Evolutionary conservation across 1,140 invertebrate species (phyloP), one percentile per base, ranked within the genome.

Genomic region (Stenopsyche tienmushanensis): DNA sequence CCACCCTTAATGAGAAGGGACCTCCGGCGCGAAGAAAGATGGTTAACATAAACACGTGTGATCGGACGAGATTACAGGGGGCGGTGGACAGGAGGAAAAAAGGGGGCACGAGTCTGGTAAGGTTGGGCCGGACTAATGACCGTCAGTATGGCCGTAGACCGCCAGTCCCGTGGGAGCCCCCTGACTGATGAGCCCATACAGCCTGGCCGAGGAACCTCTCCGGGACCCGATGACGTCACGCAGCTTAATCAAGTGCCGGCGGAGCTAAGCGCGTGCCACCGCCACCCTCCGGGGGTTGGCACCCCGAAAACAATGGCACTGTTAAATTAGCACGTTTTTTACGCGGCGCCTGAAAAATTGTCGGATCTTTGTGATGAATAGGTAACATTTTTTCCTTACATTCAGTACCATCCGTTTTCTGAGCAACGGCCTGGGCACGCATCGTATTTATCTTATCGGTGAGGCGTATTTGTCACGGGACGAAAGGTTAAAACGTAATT

Each of bases 261-360:
- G 18, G 52, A 39, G 50, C 34, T 47, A 49, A 7, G 10, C 8
- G 45, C 5, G n/a, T 47, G 45, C n/a, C 20, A 34, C 5, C 29
- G 29, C n/a, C n/a, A n/a, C n/a, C n/a, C n/a, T n/a, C n/a, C n/a
- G n/a, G n/a, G n/a, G n/a, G n/a, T n/a, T 42, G 7, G 10, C 13
- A 42, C 25, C 18, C n/a, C 41, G 50, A 41, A 63, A 64, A 64
- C 66, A 64, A 60, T 26, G 42, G 63, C 63, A 25, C 41, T 58
- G 59, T 55, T 66, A 66, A 70, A 70, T 70, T 66, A 70, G 64
- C 68, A 62, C 60, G 68, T 64, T 66, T 69, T 69, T 70, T 62
- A 44, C 18, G 64, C 55, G 54, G 34, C 13, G 17, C 44, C 10
- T 66, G 68, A 70, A 63, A 70, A 70, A 70, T 70, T 60, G 64